Evolutionary conservation across 2,888 invertebrate genomes (phyloP).

Genomic region (Autographa gamma): DNA sequence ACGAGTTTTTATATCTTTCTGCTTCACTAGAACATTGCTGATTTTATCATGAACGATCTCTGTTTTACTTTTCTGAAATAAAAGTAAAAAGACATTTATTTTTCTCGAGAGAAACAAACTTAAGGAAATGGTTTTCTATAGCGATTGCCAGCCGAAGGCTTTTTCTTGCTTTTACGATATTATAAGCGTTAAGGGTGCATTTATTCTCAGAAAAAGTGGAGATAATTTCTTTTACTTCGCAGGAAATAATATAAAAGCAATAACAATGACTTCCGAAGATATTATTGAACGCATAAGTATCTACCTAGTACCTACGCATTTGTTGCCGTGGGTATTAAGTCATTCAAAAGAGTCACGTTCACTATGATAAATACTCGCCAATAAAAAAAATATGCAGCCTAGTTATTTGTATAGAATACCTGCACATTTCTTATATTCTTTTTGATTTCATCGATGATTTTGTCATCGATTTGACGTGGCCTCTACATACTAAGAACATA

Average conservation of each 20-base stretch:
- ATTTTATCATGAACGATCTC: background rate
- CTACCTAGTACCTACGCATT: too few relatives aligned
- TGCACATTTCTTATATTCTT: too few relatives aligned
- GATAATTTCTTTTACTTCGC: background rate
- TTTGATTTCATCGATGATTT: too few relatives aligned
- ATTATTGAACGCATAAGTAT: too few relatives aligned
- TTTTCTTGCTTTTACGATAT: background rate
- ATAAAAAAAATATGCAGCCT: too few relatives aligned
- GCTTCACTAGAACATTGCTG: background rate
- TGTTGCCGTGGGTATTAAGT: too few relatives aligned
- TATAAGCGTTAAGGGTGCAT: background rate
- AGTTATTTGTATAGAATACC: too few relatives aligned
- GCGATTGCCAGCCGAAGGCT: background rate
- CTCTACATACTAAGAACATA: too few relatives aligned
- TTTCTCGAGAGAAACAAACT: background rate
- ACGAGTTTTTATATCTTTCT: background rate
- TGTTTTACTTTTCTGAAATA: conserved; percentile 1
- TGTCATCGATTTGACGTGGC: too few relatives aligned
- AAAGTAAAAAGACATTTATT: background rate
- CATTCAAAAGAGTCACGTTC: too few relatives aligned
- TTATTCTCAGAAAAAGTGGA: background rate
- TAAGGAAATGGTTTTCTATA: background rate
- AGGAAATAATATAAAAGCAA: background rate
- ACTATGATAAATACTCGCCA: too few relatives aligned
- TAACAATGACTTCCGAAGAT: too few relatives aligned